Percentiles rank a stretch among this genome's conserved stretches.
Conservation (phyloP, 1,140 invertebrate genomes). For the honey bee (Apis mellifera) region DNA sequence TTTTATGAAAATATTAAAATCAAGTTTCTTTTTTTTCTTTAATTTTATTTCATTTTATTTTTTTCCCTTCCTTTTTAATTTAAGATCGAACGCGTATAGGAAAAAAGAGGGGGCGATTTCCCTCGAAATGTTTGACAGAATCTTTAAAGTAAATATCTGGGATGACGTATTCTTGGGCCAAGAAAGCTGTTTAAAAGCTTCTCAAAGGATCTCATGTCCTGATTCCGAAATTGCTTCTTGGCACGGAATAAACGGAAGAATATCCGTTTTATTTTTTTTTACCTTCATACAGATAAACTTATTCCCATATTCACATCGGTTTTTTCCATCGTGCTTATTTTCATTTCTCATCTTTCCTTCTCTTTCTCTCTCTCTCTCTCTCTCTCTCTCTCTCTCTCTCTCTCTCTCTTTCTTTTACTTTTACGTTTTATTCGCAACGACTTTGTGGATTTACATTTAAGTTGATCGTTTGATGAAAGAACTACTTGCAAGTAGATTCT, state of each 20-base stretch:
- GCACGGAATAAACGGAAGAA: conserved; percentile 23
- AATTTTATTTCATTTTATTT: neutral
- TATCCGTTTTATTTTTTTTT: conserved; percentile 1
- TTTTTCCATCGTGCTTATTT: conserved; percentile 7
- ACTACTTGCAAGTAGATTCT: neutral
- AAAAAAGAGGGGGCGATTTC: neutral
- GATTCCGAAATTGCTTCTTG: conserved; percentile 32
- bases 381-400: too few relatives aligned
- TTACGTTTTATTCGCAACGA: neutral
- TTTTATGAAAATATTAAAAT: neutral
- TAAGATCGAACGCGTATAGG: neutral
- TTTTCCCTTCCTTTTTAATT: neutral
- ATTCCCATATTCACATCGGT: conserved; percentile 13
- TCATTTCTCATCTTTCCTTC: neutral
- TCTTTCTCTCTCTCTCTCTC: too few relatives aligned
- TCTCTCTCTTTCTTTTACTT: neutral
- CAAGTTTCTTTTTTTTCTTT: neutral
- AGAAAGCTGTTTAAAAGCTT: conserved; percentile 11
- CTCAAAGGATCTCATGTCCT: conserved; percentile 20
- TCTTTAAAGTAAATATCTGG: conserved; percentile 5
- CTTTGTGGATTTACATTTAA: neutral
- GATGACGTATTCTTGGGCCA: conserved; percentile 6
- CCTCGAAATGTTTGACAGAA: conserved; percentile 2
- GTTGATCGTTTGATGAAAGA: neutral
- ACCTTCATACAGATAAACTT: neutral